Conservation (phyloP, 1,140 invertebrate species). For the Mesaphorura yosii region DNA sequence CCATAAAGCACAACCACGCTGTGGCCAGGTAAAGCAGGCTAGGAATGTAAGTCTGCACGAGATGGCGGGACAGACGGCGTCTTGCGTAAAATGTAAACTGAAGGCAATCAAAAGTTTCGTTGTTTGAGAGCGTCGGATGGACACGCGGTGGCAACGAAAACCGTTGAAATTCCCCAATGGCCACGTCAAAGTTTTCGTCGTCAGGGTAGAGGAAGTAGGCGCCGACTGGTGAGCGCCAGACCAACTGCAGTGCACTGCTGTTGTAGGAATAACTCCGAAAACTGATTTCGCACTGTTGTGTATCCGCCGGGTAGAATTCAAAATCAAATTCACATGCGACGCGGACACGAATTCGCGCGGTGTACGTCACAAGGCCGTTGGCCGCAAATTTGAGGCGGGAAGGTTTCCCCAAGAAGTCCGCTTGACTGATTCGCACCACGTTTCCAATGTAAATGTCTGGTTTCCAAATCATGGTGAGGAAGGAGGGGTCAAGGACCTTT, state of each 20-base stretch:
- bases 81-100: not conserved
- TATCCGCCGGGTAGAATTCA: conserved; percentile 2
- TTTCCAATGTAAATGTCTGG: conserved; percentile 4
- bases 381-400: too few relatives aligned
- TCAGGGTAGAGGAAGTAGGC: not conserved
- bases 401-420: too few relatives aligned
- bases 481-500: not conserved
- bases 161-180: not conserved
- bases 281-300: not conserved
- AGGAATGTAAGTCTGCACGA: conserved; percentile 2
- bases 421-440: not conserved
- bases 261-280: not conserved
- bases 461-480: not conserved
- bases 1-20: not conserved
- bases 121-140: not conserved
- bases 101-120: not conserved
- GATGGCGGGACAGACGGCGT: not conserved
- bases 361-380: too few relatives aligned
- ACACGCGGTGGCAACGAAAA: not conserved
- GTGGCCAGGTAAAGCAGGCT: not conserved
- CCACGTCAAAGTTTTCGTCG: conserved; percentile 5
- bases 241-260: not conserved
- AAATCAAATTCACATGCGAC: not conserved
- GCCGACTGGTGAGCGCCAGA: too few relatives aligned
- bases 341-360: too few relatives aligned